Base-by-base conservation (phyloP, 1,140 invertebrate species). In the Temnothorax nylanderi region DNA sequence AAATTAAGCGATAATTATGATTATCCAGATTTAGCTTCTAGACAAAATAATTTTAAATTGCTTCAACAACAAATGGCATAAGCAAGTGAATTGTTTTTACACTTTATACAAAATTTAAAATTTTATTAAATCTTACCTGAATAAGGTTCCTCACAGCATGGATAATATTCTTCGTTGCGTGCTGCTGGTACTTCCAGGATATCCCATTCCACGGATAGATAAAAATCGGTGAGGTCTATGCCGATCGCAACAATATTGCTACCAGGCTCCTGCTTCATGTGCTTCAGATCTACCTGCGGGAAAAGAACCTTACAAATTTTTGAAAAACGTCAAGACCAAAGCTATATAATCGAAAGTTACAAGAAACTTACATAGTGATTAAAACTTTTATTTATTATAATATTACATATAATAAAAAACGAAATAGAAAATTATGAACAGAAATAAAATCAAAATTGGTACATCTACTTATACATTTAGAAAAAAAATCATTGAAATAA, bases 191-290 rank as follows among this genome's bases (percentile, higher is more conserved):
- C 99, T 95, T 98, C 98, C 41, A 99, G 96, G 91, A 99, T 99
- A 95, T 99, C 99, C 99, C 99, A 99, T 95, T 99, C 99, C 2
- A 99, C 99, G 60, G 98, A 99, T 94, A 98, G 98, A 95, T 99
- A 99, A 95, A 99, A 99, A 93, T 99, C 98, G 26, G 97, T 98
- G 51, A 99, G 96, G 95, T 99, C 98, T 37, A 99, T 98, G 18
- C 98, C 97, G 64, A 98, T 96, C 86, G 98, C 97, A 18, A 99
- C 98, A 11, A 98, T 96, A 92, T 98, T 98, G 86, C 97, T 98
- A 44, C 97, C 97, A 82, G 96, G 96, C 85, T 97, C 97, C 94
- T 99, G 98, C 92, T 98, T 98, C 96, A 98, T 98, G 93, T 99
- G 98, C 51, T 98, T 96, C 69, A 99, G 94, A 94, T 99, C 98